These are phyloP conservation scores for Serrognathus titanus DNA, from an alignment of 2,888 invertebrate genomes.

Conservation along the genomic window DNA sequence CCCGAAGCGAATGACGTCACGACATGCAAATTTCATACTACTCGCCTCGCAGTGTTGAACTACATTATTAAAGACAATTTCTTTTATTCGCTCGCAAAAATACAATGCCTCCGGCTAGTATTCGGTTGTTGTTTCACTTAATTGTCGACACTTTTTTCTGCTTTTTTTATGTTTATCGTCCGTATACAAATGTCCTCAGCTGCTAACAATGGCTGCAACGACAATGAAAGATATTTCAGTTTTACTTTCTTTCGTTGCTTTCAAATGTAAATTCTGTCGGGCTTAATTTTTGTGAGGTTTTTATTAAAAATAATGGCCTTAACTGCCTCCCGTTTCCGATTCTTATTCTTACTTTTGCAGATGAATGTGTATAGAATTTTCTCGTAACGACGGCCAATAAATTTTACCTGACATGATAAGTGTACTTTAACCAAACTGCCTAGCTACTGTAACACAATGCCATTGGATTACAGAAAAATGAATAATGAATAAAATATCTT, in stretches of 20 bases:
- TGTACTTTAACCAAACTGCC: too few species aligned
- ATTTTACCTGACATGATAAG: too few species aligned
- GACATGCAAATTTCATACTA: conserved; percentile 41
- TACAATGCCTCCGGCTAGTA: conserved; percentile 28
- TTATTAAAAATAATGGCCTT: conserved; percentile 27
- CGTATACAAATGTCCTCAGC: conserved; percentile 43
- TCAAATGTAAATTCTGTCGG: conserved; percentile 40
- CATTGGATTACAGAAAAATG: too few species aligned
- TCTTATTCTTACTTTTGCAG: conserved; percentile 15
- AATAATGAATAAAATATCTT: too few species aligned
- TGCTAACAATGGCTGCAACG: conserved; percentile 37
- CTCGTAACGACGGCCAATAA: too few species aligned
- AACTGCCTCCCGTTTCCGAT: conserved; percentile 26
- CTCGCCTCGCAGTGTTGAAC: conserved; percentile 24
- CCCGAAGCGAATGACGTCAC: conserved; percentile 33
- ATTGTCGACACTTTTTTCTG: conserved; percentile 43
- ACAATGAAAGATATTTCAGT: conserved; percentile 41
- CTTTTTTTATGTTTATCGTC: conserved; percentile 41
- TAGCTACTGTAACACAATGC: too few species aligned
- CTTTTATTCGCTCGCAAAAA: conserved; percentile 26
- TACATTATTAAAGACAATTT: conserved; percentile 7
- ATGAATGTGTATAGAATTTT: conserved; percentile 17
- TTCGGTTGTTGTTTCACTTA: conserved; percentile 44
- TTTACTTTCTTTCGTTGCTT: conserved; percentile 38
- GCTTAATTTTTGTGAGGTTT: conserved; percentile 30